Evolutionary conservation across 2,113 vertebrate genomes (phyloP), one percentile per base, ranked within the genome.

Genomic region (Scomber colias): DNA sequence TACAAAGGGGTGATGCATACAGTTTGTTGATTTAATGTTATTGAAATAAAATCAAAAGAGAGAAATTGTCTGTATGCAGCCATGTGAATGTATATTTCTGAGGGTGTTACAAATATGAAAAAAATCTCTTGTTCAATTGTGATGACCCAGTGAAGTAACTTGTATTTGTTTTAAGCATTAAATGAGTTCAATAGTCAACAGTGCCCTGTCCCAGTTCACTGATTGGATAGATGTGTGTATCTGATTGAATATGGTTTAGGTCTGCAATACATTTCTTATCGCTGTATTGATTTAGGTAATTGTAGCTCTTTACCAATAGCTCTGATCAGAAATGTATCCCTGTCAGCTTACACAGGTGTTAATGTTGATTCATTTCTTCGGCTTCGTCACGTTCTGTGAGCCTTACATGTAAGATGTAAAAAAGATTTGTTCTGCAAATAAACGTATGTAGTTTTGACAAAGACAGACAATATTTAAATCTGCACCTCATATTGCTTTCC

Each of bases 81-180:
- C 90, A 91, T 89, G 89, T 95, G 92, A 95, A 95, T 95, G 93
- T 93, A 93, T 92, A 94, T 93, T 93, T 94, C 90, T 93, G 92
- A 94, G 92, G 92, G 93, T 92, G 92, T 92, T 93, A 93, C 91
- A 93, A 82, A 86, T 88, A 90, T 85, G 87, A 72, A 82, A 87
- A 89, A 89, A 75, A 85, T 84, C 66, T 91, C 68, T 91, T 94
- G 94, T 95, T 95, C 83, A 94, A 89, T 92, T 93, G 92, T 94
- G 93, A 94, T 95, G 92, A 94, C 92, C 84, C 92, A 90, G 93
- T 95, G 92, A 95, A 94, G 95, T 95, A 93, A 94, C 89, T 92
- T 95, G 95, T 94, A 93, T 93, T 94, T 94, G 94, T 93, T 95
- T 95, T 91, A 88, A 90, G 81, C 92, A 95, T 95, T 95, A 95